These are phyloP conservation scores for Eristalinus aeneus DNA, from an alignment of 2,888 invertebrate species.

Conservation along the genomic window DNA sequence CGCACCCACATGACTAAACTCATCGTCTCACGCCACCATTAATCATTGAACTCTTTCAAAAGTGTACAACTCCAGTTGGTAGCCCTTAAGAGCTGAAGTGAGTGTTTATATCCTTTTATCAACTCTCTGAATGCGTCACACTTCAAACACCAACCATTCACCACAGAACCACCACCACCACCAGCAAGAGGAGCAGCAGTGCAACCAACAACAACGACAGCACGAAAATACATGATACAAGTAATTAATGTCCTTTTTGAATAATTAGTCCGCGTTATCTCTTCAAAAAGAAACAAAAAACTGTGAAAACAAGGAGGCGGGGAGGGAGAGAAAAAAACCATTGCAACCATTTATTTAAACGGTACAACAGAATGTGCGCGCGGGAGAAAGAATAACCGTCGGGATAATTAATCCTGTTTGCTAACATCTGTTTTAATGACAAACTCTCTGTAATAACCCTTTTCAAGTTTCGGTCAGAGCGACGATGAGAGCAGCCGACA, in stretches of 20 bases:
- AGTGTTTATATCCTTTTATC: conserved; percentile 61
- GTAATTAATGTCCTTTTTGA: conserved; percentile 71
- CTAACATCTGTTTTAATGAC: conserved; percentile 71
- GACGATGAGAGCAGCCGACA: neutral
- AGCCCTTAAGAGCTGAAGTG: conserved; percentile 25
- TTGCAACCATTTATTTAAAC: conserved; percentile 60
- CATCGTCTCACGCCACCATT: conserved; percentile 7
- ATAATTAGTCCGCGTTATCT: conserved; percentile 69
- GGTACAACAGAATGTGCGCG: neutral
- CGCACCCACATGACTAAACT: neutral
- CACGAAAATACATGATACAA: conserved; percentile 47
- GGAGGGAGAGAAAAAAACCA: neutral
- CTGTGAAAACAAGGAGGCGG: neutral
- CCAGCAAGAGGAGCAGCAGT: neutral
- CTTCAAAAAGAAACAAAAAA: conserved; percentile 4
- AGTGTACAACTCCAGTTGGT: conserved; percentile 15
- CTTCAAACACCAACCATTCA: conserved; percentile 28
- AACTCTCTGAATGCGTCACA: conserved; percentile 33
- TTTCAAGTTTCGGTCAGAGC: conserved; percentile 21
- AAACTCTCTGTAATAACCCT: conserved; percentile 64
- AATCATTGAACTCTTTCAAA: conserved; percentile 37
- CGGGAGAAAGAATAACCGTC: conserved; percentile 55
- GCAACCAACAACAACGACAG: conserved; percentile 13
- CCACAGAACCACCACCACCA: conserved; percentile 7
- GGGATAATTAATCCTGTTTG: conserved; percentile 70